A percentile compares a stretch with the other conserved stretches of the same genome.
These are phyloP conservation scores for Solea solea DNA, from an alignment of 2,113 vertebrate genomes.

Conservation along the genomic window DNA sequence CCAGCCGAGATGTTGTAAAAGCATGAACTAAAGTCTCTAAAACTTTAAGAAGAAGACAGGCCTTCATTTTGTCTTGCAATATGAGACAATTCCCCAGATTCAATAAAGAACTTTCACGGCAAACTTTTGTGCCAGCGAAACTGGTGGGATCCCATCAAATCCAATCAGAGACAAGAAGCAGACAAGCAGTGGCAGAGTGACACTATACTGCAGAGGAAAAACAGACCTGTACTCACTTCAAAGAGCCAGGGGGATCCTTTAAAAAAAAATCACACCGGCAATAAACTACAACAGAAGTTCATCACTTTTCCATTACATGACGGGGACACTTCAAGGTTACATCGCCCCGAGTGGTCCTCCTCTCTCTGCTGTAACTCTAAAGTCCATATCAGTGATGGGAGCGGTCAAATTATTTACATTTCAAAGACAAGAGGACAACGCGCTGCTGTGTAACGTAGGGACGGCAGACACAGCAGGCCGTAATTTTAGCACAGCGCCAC, in stretches of 20 bases:
- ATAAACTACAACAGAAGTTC: constrained; percentile 78
- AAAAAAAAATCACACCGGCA: constrained; percentile 75
- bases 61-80: too few species aligned
- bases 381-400: constrained; percentile 63
- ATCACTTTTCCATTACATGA: constrained; percentile 76
- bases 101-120: too few species aligned
- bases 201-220: constrained; percentile 68
- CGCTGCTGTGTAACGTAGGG: constrained; percentile 33
- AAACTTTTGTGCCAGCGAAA: not conserved
- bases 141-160: constrained; percentile 46
- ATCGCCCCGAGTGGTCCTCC: constrained; percentile 57
- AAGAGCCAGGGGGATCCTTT: constrained; percentile 74
- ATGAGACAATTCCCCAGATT: too few species aligned
- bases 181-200: constrained; percentile 61
- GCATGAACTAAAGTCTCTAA: too few species aligned
- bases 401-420: constrained; percentile 68
- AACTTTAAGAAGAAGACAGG: too few species aligned
- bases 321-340: constrained; percentile 66
- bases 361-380: constrained; percentile 52
- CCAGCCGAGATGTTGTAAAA: too few species aligned
- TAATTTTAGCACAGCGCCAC: constrained; percentile 25
- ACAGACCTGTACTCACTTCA: constrained; percentile 77
- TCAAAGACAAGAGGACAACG: constrained; percentile 62
- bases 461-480: constrained; percentile 25
- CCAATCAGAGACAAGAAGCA: constrained; percentile 69